These are phyloP conservation scores for Apteryx owenii DNA, from an alignment of 2,113 vertebrate species.

Conservation along the genomic window DNA sequence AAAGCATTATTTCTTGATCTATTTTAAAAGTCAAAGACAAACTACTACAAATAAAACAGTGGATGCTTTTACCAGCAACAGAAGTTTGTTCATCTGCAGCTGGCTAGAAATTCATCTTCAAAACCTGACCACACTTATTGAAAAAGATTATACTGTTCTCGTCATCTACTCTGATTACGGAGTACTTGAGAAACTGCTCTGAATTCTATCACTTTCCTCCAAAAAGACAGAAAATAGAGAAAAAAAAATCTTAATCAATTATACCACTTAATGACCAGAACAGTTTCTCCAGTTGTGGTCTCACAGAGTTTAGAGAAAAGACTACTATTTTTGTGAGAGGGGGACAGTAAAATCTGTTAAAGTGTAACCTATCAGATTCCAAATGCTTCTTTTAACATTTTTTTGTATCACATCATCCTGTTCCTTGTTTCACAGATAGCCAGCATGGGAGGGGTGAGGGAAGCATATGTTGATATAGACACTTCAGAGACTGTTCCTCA, in stretches of 20 bases:
- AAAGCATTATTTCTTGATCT: neutral
- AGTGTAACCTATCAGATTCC: neutral
- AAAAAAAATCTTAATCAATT: neutral
- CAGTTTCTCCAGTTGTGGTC: neutral
- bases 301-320: neutral
- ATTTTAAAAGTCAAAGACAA: neutral
- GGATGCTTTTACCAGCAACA: neutral
- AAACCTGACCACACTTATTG: neutral
- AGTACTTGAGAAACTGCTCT: neutral
- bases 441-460: neutral
- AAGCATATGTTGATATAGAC: neutral
- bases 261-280: neutral
- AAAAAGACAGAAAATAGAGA: neutral
- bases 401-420: neutral
- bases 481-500: neutral
- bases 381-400: neutral
- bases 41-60: neutral
- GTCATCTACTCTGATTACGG: neutral
- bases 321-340: rapidly evolving
- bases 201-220: neutral
- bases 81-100: neutral
- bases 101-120: neutral
- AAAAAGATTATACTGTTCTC: neutral
- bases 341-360: neutral
- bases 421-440: neutral